These are phyloP conservation scores for Aproaerema taeniolella DNA, from an alignment of 2,888 invertebrate species.

Conservation along the genomic window DNA sequence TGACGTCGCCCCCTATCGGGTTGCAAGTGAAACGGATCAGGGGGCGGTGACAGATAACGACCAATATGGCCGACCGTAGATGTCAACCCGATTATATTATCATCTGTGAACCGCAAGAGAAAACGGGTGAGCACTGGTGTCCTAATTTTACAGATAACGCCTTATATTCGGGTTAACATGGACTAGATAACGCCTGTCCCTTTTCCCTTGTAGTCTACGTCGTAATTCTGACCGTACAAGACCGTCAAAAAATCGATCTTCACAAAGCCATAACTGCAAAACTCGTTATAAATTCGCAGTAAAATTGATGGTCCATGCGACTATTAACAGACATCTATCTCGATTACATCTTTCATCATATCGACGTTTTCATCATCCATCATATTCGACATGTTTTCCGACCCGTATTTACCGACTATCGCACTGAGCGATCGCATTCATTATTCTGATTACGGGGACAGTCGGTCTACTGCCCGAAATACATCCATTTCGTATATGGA, in stretches of 20 bases:
- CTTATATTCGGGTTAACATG: neutral
- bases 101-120: conserved; percentile 12
- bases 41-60: conserved; percentile 73
- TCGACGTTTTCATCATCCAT: conserved; percentile 63
- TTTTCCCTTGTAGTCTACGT: no score
- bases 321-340: conserved; percentile 45
- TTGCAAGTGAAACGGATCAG: conserved; percentile 74
- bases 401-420: conserved; percentile 66
- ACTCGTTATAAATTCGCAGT: conserved; percentile 10
- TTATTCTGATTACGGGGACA: conserved; percentile 52
- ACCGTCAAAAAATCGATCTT: conserved; percentile 6
- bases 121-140: conserved; percentile 8
- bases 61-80: conserved; percentile 64
- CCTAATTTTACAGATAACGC: conserved; percentile 10
- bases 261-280: neutral
- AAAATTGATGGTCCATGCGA: conserved; percentile 21
- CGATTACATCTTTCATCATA: conserved; percentile 60
- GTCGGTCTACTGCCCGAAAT: conserved; percentile 13
- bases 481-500: conserved; percentile 15
- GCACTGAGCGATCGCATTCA: conserved; percentile 59
- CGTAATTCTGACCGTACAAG: no score
- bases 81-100: conserved; percentile 53
- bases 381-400: conserved; percentile 69
- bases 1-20: conserved; percentile 73
- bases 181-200: neutral